phyloP scores from a whole-genome alignment of 1,140 invertebrate genomes.

The Cephus cinctus region DNA sequence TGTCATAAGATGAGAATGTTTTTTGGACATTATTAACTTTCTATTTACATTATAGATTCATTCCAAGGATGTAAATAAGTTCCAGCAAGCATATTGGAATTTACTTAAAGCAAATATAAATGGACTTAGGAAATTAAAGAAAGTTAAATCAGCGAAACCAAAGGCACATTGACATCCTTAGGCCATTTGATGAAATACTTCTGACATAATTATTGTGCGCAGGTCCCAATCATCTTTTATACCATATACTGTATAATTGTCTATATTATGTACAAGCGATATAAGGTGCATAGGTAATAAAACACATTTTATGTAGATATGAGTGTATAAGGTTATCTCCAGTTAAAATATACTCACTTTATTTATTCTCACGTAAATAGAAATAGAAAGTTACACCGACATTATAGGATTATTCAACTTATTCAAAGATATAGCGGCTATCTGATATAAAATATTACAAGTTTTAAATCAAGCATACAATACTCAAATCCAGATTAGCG shows the following conservation, averaged over 20 bases:
- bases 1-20: too few relatives aligned
- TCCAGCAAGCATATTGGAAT: slow-evolving; percentile 81
- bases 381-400: too few relatives aligned
- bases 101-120: slow-evolving; percentile 83
- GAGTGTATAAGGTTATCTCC: too few relatives aligned
- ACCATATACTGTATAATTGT: not conserved
- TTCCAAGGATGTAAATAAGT: slow-evolving; percentile 81
- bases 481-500: too few relatives aligned
- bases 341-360: too few relatives aligned
- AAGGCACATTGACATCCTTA: slow-evolving; percentile 58
- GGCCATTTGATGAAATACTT: slow-evolving; percentile 12
- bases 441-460: too few relatives aligned
- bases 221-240: not conserved
- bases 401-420: too few relatives aligned
- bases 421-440: too few relatives aligned
- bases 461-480: too few relatives aligned
- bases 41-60: slow-evolving; percentile 59
- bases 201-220: slow-evolving; percentile 2
- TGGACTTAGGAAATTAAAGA: slow-evolving; percentile 83
- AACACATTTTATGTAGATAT: not conserved
- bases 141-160: slow-evolving; percentile 70
- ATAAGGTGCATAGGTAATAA: not conserved
- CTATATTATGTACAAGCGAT: not conserved
- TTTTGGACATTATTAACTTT: slow-evolving; percentile 1
- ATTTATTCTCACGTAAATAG: too few relatives aligned